Percentiles rank a stretch among this genome's conserved stretches.
Evolutionary conservation across 2,797 vertebrate species (phyloP).

Genomic region (Phoeniculus purpureus): DNA sequence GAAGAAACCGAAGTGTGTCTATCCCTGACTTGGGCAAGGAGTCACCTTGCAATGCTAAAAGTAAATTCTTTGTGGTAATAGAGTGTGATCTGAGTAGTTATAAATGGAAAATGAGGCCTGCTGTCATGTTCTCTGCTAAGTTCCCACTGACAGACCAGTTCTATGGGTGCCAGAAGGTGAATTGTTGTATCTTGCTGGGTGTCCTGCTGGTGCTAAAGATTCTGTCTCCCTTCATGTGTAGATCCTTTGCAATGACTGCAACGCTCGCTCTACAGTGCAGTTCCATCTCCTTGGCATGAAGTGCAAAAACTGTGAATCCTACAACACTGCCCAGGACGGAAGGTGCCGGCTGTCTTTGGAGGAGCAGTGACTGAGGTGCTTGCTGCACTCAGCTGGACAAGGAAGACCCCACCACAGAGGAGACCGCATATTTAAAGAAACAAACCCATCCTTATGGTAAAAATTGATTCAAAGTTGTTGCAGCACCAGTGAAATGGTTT

Average conservation of each 20-base stretch:
- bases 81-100: background rate
- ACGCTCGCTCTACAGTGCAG: slow-evolving; percentile 83
- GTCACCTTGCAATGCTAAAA: background rate
- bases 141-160: background rate
- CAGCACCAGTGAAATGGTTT: background rate
- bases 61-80: background rate
- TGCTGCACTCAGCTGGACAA: rapidly evolving
- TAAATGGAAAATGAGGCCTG: background rate
- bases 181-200: rapidly evolving
- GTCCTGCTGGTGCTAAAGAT: background rate
- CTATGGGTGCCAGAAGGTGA: background rate
- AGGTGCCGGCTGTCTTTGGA: slow-evolving; percentile 74
- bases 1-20: background rate
- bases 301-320: slow-evolving; percentile 89
- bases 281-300: slow-evolving; percentile 96
- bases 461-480: background rate
- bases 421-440: background rate
- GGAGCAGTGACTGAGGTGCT: background rate
- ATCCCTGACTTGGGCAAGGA: rapidly evolving
- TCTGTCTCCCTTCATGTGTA: slow-evolving; percentile 38
- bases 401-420: rapidly evolving
- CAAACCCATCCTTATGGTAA: background rate
- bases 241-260: slow-evolving; percentile 97
- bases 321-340: slow-evolving; percentile 91
- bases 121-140: background rate